phyloP scores from a whole-genome alignment of 2,113 vertebrate genomes.

The Rhinolophus sinicus region DNA sequence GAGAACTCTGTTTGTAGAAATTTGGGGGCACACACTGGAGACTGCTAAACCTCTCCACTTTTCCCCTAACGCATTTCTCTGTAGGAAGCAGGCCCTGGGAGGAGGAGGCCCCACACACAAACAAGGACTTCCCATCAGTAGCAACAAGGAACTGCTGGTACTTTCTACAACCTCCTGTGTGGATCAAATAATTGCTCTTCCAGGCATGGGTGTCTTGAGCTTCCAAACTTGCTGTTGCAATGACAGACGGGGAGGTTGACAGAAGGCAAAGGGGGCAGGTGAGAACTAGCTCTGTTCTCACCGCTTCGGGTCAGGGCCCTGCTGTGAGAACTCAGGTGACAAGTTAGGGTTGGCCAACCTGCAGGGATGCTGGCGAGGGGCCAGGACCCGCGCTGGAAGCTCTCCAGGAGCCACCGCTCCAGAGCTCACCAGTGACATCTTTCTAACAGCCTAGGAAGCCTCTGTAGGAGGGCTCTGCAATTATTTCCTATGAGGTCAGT shows the following conservation, averaged over 20 bases:
- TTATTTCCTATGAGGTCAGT: neutral
- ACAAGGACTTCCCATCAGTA: fast-evolving
- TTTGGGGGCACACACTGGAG: neutral
- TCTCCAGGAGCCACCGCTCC: neutral
- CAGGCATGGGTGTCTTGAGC: neutral
- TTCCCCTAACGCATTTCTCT: neutral
- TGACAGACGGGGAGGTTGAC: neutral
- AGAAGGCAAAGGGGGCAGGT: neutral
- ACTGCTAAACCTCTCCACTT: neutral
- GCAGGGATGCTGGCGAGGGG: neutral
- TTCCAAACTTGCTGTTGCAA: neutral
- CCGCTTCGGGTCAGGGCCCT: neutral
- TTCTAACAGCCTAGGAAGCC: neutral
- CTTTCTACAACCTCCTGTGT: neutral
- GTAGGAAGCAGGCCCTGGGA: neutral
- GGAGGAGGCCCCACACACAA: no score
- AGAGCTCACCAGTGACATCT: neutral
- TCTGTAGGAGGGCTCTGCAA: neutral
- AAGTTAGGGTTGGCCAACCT: neutral
- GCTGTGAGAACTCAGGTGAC: neutral
- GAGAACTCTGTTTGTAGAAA: neutral
- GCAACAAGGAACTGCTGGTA: neutral
- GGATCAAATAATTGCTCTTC: neutral
- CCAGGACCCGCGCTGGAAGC: neutral
- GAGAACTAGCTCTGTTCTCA: neutral